These are phyloP conservation scores for Sebastes paucispinis DNA, from an alignment of 2,797 vertebrate genomes.

Conservation along the genomic window DNA sequence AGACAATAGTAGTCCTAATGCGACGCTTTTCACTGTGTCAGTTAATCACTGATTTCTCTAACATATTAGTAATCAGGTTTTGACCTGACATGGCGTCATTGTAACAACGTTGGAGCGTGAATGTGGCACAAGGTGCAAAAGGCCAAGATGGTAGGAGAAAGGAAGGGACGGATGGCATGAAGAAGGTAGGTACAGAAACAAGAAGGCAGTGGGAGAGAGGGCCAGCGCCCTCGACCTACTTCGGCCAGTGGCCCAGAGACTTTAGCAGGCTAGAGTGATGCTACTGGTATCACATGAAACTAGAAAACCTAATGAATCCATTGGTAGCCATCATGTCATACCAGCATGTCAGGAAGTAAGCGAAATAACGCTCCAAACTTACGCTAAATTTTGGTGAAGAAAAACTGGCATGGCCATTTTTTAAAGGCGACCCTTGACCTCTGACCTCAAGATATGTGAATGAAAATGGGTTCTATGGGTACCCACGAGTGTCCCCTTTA, in stretches of 20 bases:
- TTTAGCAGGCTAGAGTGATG: too few relatives aligned
- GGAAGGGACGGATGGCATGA: not conserved
- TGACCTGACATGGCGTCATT: not conserved
- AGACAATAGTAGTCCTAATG: not conserved
- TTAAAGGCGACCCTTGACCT: rapidly evolving
- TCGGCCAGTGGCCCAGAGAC: too few relatives aligned
- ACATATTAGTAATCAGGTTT: not conserved
- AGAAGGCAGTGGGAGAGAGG: not conserved
- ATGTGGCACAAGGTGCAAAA: not conserved
- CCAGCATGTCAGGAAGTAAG: rapidly evolving
- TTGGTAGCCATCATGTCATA: too few relatives aligned
- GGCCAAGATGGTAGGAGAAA: not conserved
- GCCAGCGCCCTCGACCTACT: too few relatives aligned
- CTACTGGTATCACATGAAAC: too few relatives aligned
- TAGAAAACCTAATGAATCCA: too few relatives aligned
- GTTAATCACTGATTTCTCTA: not conserved
- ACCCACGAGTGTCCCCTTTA: rapidly evolving
- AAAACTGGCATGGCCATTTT: too few relatives aligned
- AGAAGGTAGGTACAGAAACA: not conserved
- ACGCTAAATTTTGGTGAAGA: too few relatives aligned
- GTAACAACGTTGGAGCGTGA: not conserved
- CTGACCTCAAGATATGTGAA: too few relatives aligned
- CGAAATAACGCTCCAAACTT: too few relatives aligned
- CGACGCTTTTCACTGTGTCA: not conserved
- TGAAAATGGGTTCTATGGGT: too few relatives aligned